Evolutionary conservation across 2,797 vertebrate genomes (phyloP).

Genomic region (Phrynocephalus forsythii): DNA sequence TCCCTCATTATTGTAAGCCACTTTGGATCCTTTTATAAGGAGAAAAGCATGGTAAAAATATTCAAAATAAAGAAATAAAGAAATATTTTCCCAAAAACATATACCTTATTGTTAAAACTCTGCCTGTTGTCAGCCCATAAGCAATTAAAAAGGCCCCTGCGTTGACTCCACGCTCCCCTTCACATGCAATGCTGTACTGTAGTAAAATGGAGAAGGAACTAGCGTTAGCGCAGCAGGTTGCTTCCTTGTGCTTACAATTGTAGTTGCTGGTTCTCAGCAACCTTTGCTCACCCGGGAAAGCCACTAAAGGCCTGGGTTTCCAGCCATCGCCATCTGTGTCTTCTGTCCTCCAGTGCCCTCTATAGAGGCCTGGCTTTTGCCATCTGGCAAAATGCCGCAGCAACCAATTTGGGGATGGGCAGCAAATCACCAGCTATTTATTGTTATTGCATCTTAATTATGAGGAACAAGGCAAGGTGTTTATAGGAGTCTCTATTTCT

Average conservation of each 20-base stretch:
- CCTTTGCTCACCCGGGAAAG: not conserved
- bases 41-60: no score
- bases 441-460: not conserved
- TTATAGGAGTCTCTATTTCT: not conserved
- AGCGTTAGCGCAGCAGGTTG: not conserved
- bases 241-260: not conserved
- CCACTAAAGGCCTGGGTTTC: not conserved
- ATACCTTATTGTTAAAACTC: not conserved
- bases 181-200: no score
- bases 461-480: not conserved
- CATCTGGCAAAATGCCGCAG: not conserved
- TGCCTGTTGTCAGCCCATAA: not conserved
- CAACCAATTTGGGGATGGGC: not conserved
- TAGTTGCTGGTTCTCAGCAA: not conserved
- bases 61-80: no score
- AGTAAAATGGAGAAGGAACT: no score
- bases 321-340: not conserved
- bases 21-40: no score
- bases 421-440: not conserved
- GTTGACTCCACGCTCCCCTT: not conserved
- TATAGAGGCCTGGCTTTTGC: not conserved
- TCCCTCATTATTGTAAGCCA: no score
- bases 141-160: not conserved
- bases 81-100: no score
- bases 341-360: not conserved